Base-by-base conservation (phyloP, 2,797 vertebrate species). In the Typhlichthys subterraneus region DNA sequence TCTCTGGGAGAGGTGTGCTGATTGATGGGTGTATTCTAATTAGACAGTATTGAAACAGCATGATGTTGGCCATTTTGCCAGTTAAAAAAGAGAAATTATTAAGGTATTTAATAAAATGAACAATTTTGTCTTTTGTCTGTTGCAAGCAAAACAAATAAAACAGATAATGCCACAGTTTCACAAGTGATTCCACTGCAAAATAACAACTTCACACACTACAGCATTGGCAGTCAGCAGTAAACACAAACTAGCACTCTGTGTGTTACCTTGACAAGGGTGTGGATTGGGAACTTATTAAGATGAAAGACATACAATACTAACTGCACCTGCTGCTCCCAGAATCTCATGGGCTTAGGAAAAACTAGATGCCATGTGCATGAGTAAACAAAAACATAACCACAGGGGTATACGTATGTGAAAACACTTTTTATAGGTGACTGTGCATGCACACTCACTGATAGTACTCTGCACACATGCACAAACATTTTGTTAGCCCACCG, bases 261-360 rank as follows among this genome's bases (percentile, higher is more conserved):
- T 78, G 59, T 78, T 77, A 74, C 59, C 75, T 81, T 75, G 47
- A 53, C 82, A 45, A 85, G 77, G 76, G 71, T 59, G 23, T 48
- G 65, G 61, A 83, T 69, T 82, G 86, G 83, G 87, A 89, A 49
- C 85, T 89, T 76, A 87, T 88, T 87, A 90, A 62, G 65, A 80
- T 57, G 65, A 70, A 79, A 83, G 73, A 64, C 80, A 84, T 75
- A 48, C 53, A 79, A 75, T 79, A 84, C 68, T 63, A 63, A 64
- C 65, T 73, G 66, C 85, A 88, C 85, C 87, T 88, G 87, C 82
- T 81, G 63, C 83, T 69, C 65, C 81, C 80, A 69, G 23, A 7
- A 5, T 17, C 55, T 33, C 29, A 7, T 42, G 38, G 38, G 8
- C 7, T 42, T 42, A 42, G 5, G 9, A 10, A 42, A 42, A 56